Evolutionary conservation across 1,140 invertebrate species (phyloP).

Genomic region (Atta texana): DNA sequence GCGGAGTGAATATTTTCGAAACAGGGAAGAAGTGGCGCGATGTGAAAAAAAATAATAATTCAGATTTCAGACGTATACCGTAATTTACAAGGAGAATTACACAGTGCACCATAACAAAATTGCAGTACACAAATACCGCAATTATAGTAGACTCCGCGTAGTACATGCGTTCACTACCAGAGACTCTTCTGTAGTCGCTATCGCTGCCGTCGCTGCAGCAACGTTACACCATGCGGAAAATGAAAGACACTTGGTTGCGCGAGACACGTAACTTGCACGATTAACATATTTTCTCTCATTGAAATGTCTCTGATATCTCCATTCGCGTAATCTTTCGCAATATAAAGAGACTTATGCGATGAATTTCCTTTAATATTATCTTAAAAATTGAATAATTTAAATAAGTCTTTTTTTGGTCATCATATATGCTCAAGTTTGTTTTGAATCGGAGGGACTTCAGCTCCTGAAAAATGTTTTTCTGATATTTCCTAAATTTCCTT

Average conservation of each 20-base stretch:
- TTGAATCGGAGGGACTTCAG: no score
- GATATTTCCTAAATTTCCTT: no score
- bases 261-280: conserved; percentile 21
- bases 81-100: conserved; percentile 33
- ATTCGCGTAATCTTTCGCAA: background rate
- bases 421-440: no score
- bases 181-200: background rate
- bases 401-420: no score
- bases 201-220: background rate
- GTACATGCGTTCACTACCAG: background rate
- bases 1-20: background rate
- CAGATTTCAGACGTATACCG: conserved; percentile 40
- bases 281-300: background rate
- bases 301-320: conserved; percentile 18
- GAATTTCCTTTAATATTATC: no score
- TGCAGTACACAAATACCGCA: conserved; percentile 44
- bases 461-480: no score
- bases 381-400: no score
- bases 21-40: background rate
- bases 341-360: no score
- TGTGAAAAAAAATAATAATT: conserved; percentile 52
- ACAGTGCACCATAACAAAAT: conserved; percentile 27
- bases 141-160: conserved; percentile 29
- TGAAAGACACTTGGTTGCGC: conserved; percentile 13
- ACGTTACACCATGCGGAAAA: conserved; percentile 27